Percentiles rank a stretch among this genome's conserved stretches.
Conservation (phyloP, 2,113 vertebrate genomes). For the Marcusenius ussheri region DNA sequence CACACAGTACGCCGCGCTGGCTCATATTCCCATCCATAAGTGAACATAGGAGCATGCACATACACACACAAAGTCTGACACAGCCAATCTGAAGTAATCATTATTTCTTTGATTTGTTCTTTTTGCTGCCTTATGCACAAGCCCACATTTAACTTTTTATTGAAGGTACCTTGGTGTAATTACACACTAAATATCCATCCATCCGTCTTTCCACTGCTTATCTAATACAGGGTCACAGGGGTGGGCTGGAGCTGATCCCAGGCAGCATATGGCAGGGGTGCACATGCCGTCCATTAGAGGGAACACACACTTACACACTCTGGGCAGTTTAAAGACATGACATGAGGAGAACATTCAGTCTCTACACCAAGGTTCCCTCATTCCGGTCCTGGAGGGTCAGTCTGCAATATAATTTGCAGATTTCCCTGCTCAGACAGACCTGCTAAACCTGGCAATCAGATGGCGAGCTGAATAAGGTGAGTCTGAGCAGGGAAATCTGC, state of each 20-base stretch:
- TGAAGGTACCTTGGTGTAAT: not conserved
- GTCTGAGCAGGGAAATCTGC: not conserved
- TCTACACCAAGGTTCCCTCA: not conserved
- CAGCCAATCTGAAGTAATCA: not conserved
- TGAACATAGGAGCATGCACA: not conserved
- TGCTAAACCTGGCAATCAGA: not conserved
- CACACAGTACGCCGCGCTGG: conserved; percentile 11
- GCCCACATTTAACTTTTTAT: not conserved
- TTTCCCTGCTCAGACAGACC: not conserved
- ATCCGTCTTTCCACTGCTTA: not conserved
- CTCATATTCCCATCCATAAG: not conserved
- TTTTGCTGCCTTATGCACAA: not conserved
- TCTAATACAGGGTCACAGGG: not conserved
- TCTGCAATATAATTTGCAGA: not conserved
- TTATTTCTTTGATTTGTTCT: not conserved
- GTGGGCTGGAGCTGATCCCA: not conserved
- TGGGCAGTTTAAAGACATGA: not conserved
- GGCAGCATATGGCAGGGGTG: not conserved
- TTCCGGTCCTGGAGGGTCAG: not conserved
- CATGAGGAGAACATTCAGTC: not conserved
- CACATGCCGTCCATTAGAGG: not conserved
- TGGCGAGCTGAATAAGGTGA: not conserved
- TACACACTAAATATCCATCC: not conserved
- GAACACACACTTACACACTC: not conserved
- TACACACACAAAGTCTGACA: not conserved